phyloP scores from a whole-genome alignment of 2,113 vertebrate genomes.

The Leptobrachium leishanense region DNA sequence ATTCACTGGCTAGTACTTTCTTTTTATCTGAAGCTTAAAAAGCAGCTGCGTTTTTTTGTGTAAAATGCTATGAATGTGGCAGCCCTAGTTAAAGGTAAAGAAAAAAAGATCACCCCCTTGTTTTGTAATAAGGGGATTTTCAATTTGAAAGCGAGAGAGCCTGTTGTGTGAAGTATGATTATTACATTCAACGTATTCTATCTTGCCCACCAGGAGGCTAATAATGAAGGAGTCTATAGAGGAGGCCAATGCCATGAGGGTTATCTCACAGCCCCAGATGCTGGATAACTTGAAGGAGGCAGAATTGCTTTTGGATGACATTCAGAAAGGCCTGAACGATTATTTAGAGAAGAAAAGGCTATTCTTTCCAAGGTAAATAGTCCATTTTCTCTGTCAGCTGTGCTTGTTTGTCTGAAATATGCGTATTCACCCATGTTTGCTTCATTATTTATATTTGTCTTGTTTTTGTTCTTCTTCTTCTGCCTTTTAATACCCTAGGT shows the following conservation, averaged over 20 bases:
- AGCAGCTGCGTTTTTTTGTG: slow-evolving; percentile 75
- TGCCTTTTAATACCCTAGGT: slow-evolving; percentile 53
- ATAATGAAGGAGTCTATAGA: slow-evolving; percentile 75
- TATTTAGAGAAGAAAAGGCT: slow-evolving; percentile 70
- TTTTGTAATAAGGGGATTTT: slow-evolving; percentile 84
- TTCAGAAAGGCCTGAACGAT: slow-evolving; percentile 73
- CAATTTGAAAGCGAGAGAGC: slow-evolving; percentile 75
- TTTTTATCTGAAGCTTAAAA: slow-evolving; percentile 81
- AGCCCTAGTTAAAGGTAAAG: slow-evolving; percentile 76
- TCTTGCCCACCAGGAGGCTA: slow-evolving; percentile 80
- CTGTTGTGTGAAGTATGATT: slow-evolving; percentile 79
- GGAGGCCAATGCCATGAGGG: slow-evolving; percentile 69
- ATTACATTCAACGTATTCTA: slow-evolving; percentile 80
- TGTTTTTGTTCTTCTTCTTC: slow-evolving; percentile 29
- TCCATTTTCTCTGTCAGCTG: slow-evolving; percentile 61
- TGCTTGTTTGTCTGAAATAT: slow-evolving; percentile 58
- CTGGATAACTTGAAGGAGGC: slow-evolving; percentile 73
- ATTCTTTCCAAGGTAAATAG: slow-evolving; percentile 77
- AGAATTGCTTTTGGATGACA: slow-evolving; percentile 73
- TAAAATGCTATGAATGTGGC: slow-evolving; percentile 78
- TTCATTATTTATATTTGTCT: slow-evolving; percentile 28
- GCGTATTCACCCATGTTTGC: slow-evolving; percentile 59
- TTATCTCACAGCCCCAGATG: slow-evolving; percentile 78
- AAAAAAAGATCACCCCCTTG: slow-evolving; percentile 76
- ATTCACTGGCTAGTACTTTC: slow-evolving; percentile 74